Conservation (phyloP, 2,888 invertebrate species). For the Sphaerophoria taeniata region DNA sequence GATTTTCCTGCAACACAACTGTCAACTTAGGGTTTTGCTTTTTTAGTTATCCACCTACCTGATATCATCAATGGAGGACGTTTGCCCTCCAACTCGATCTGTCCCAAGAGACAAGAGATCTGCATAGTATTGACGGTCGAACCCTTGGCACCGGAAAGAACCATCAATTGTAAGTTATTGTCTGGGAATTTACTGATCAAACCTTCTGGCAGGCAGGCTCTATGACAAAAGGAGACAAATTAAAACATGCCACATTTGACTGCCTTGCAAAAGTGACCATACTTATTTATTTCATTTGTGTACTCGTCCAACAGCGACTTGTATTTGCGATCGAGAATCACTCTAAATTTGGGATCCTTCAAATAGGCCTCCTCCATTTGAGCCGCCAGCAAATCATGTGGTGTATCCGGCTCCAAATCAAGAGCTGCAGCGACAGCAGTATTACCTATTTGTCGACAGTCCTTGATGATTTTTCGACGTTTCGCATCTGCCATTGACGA, state of each 20-base stretch:
- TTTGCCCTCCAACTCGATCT: conserved; percentile 99
- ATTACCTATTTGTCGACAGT: conserved; percentile 86
- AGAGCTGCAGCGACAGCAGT: conserved; percentile 88
- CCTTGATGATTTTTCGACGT: conserved; percentile 87
- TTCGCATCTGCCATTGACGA: conserved; percentile 88
- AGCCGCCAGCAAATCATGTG: conserved; percentile 85
- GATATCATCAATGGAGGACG: conserved; percentile 97
- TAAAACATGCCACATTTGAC: too few species aligned
- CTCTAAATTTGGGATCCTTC: conserved; percentile 90
- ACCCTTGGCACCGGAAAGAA: conserved; percentile 99
- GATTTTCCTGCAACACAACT: conserved; percentile 87
- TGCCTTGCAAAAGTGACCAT: too few species aligned
- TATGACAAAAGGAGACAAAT: conserved; percentile 80
- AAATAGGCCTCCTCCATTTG: conserved; percentile 88
- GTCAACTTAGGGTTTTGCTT: background rate
- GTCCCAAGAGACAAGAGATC: conserved; percentile 98
- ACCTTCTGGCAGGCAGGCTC: conserved; percentile 92
- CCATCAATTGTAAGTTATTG: conserved; percentile 99
- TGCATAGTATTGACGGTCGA: conserved; percentile 99
- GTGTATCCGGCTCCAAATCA: conserved; percentile 85
- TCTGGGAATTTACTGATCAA: conserved; percentile 94
- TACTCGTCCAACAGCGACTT: conserved; percentile 91
- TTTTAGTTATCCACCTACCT: conserved; percentile 72
- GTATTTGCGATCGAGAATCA: conserved; percentile 92
- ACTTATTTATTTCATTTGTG: conserved; percentile 96